These are phyloP conservation scores for Peromyscus melanophrys DNA, from an alignment of 2,797 vertebrate genomes.

Conservation along the genomic window DNA sequence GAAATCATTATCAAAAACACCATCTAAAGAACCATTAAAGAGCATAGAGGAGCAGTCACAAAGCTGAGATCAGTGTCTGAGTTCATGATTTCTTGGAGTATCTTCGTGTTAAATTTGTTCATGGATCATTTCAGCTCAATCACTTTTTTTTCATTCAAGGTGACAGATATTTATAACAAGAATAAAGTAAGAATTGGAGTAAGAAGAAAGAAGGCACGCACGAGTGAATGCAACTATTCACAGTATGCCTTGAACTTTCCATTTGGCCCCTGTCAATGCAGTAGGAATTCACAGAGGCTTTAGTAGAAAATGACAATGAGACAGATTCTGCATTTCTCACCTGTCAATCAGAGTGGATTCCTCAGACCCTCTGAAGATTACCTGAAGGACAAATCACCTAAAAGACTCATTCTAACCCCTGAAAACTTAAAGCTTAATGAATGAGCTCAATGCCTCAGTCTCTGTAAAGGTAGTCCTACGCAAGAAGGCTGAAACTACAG, in stretches of 20 bases:
- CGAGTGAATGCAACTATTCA: background rate
- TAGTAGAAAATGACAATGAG: constrained; percentile 21
- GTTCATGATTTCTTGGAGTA: constrained; percentile 63
- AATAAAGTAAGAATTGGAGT: background rate
- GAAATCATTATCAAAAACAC: constrained; percentile 35
- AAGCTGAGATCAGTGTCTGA: constrained; percentile 54
- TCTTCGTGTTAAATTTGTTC: constrained; percentile 53
- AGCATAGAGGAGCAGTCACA: constrained; percentile 58
- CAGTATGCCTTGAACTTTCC: background rate
- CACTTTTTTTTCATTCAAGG: constrained; percentile 46
- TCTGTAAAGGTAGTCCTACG: background rate
- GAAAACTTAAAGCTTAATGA: background rate
- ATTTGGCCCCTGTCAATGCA: background rate
- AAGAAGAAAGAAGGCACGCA: background rate
- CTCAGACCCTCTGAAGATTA: background rate
- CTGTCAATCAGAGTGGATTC: constrained; percentile 14
- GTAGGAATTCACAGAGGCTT: background rate
- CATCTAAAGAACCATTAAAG: constrained; percentile 29
- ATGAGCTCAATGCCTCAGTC: background rate
- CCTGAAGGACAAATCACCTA: constrained; percentile 12
- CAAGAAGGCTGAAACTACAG: background rate
- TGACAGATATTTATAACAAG: constrained; percentile 63
- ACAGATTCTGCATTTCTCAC: background rate
- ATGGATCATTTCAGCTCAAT: constrained; percentile 58
- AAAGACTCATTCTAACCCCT: background rate